phyloP scores from a whole-genome alignment of 2,113 vertebrate genomes.

The Sinocyclocheilus rhinocerous region DNA sequence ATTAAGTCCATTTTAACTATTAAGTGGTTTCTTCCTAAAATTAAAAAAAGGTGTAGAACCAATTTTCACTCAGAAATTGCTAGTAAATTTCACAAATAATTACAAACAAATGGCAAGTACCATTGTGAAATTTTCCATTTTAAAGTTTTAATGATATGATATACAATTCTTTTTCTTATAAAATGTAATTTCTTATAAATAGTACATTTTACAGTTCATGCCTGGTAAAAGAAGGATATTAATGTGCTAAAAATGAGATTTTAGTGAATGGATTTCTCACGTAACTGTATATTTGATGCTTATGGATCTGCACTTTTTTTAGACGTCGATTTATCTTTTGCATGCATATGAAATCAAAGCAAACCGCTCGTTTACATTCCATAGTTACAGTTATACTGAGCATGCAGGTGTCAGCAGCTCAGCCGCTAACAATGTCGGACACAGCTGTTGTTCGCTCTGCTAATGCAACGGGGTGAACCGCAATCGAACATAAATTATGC shows the following conservation, averaged over 20 bases:
- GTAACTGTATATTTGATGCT: constrained; percentile 16
- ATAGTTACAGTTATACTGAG: constrained; percentile 32
- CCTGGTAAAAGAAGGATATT: not conserved
- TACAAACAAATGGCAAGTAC: too few relatives aligned
- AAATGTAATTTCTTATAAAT: too few relatives aligned
- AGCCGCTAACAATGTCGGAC: constrained; percentile 50
- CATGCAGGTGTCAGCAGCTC: constrained; percentile 47
- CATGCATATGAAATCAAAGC: constrained; percentile 52
- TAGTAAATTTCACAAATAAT: too few relatives aligned
- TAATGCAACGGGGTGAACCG: constrained; percentile 29
- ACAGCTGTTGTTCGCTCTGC: constrained; percentile 52
- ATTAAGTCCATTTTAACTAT: too few relatives aligned
- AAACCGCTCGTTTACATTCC: constrained; percentile 48
- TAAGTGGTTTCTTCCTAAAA: not conserved
- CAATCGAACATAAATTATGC: constrained; percentile 50
- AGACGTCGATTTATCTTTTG: constrained; percentile 28
- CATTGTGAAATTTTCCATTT: too few relatives aligned
- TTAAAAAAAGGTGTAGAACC: too few relatives aligned
- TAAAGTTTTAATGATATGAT: not conserved
- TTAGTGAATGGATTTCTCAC: not conserved
- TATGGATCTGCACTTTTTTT: constrained; percentile 36
- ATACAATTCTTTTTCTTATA: too few relatives aligned
- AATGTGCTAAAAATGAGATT: not conserved
- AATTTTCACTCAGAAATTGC: too few relatives aligned
- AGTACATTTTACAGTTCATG: too few relatives aligned